Base-by-base conservation (phyloP, 2,888 invertebrate genomes). In the Sipunculus nudus region DNA sequence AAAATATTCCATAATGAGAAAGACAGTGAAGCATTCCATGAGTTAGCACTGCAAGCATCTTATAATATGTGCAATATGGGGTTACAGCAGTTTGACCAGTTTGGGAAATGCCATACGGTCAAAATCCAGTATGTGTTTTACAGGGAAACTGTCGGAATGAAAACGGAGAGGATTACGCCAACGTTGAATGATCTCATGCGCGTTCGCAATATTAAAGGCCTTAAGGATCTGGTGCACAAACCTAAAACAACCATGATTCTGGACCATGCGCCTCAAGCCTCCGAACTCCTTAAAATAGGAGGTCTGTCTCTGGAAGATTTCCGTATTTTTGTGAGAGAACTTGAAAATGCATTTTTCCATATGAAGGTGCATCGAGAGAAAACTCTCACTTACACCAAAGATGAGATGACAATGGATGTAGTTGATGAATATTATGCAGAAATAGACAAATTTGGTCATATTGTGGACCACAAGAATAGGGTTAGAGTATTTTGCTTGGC, bases 21-120 rank as follows among this genome's bases (percentile, higher is more conserved):
- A 1, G 94, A 95, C 80, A 92, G 92, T 82, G 93, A 95, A 82
- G 92, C 96, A 0, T 93, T 96, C 85, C 96, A 97, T 85, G 97
- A 97, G 86, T 86, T 97, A 70, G 45, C 47, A 1, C 49, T 70
- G 25, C 71, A 71, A 95, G 91, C 96, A 1, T 96, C 94, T 82
- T 97, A 97, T 85, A 95, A 95, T 1, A 91, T 96, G 46, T 96
- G 96, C 3, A 96, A 85, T 62, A 72, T 83, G 13, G 78, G 81
- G 3, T 75, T 86, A 38, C 99, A 99, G 85, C 98, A 98, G 83
- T 98, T 94, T 82, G 99, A 99, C 85, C 94, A 96, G 84, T 99
- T 92, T 83, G 98, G 98, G 31, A 99, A 99, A 86, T 97, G 99
- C 75, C 98, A 99, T 86, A 99, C 99, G 0, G 89, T 98, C 58